Evolutionary conservation across 2,113 vertebrate species (phyloP).

Genomic region (Narcine bancroftii): DNA sequence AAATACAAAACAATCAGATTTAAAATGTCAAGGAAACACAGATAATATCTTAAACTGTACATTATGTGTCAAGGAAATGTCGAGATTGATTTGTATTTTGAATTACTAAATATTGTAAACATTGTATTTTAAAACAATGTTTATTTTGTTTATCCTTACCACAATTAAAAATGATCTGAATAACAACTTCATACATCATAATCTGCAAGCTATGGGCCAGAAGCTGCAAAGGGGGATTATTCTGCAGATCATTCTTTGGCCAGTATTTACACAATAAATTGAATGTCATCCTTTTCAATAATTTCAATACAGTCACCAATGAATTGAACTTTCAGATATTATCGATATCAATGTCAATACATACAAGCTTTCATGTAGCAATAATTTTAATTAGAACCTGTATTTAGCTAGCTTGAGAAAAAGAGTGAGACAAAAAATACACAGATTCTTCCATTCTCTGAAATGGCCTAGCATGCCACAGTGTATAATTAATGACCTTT

Average conservation of each 20-base stretch:
- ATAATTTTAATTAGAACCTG: not conserved
- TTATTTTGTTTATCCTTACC: not conserved
- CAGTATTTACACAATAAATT: too few relatives aligned
- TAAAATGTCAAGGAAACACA: not conserved
- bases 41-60: not conserved
- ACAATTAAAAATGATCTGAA: too few relatives aligned
- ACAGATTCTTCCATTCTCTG: too few relatives aligned
- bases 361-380: not conserved
- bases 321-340: not conserved
- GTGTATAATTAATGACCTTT: too few relatives aligned
- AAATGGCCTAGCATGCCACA: too few relatives aligned
- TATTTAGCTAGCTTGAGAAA: not conserved
- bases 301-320: not conserved
- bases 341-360: not conserved
- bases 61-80: not conserved
- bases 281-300: too few relatives aligned
- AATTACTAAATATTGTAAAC: not conserved
- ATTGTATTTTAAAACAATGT: not conserved
- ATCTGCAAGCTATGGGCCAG: too few relatives aligned
- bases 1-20: too few relatives aligned
- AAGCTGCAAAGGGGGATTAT: too few relatives aligned
- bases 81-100: not conserved
- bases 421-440: too few relatives aligned
- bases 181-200: too few relatives aligned
- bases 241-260: too few relatives aligned